These are phyloP conservation scores for Augochlorella aurata DNA, from an alignment of 2,888 invertebrate species.

Conservation along the genomic window DNA sequence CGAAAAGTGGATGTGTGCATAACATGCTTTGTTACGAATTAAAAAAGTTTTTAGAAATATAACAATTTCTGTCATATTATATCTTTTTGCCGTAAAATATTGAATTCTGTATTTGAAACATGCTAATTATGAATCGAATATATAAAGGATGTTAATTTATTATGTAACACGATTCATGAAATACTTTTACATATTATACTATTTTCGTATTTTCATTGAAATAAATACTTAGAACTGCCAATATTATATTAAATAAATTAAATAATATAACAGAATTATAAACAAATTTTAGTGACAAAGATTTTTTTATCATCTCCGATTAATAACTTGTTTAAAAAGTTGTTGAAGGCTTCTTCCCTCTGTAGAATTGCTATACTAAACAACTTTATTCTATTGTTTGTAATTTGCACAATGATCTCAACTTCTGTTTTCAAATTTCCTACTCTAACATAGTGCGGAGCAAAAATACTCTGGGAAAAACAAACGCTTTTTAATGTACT, in stretches of 20 bases:
- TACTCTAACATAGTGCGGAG: slow-evolving; percentile 60
- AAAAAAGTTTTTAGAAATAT: background rate
- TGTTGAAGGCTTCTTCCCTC: background rate
- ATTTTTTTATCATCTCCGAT: background rate
- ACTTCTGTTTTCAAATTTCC: slow-evolving; percentile 57
- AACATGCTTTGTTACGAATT: background rate
- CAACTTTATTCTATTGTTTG: background rate
- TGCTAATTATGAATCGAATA: background rate
- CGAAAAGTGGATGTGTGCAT: background rate
- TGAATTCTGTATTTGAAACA: slow-evolving; percentile 1
- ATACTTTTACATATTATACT: background rate
- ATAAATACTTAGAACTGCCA: background rate
- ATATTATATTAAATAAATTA: background rate
- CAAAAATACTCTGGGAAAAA: slow-evolving; percentile 75
- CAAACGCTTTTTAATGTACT: slow-evolving; percentile 76
- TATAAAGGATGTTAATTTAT: background rate
- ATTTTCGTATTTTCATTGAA: background rate
- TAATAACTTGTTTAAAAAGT: background rate
- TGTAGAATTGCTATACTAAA: background rate
- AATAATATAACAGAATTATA: background rate
- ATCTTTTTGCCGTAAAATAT: background rate
- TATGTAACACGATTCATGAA: background rate
- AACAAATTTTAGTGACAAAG: background rate
- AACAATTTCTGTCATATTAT: background rate
- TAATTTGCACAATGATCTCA: slow-evolving; percentile 16